A percentile compares a stretch with the other conserved stretches of the same genome.
Conservation (phyloP, 2,113 vertebrate genomes). For the Nothoprocta pentlandii region DNA sequence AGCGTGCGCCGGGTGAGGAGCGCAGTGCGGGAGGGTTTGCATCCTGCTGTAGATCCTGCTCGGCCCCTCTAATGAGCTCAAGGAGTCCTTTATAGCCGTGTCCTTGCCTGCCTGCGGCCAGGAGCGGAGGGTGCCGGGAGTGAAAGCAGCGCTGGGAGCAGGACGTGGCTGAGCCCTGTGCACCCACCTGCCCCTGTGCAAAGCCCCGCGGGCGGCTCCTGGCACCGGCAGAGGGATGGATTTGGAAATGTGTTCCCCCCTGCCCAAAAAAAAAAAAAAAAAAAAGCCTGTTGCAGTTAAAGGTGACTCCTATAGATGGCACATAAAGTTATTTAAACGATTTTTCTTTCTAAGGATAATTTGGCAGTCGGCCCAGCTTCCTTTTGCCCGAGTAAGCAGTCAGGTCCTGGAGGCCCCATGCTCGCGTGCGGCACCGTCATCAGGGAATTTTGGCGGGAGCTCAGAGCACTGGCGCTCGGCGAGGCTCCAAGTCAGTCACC, state of each 20-base stretch:
- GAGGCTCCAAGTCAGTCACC: not conserved
- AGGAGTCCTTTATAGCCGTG: not conserved
- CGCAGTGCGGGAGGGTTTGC: not conserved
- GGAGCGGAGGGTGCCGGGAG: not conserved
- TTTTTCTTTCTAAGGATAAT: not conserved
- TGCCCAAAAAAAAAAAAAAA: too few species aligned
- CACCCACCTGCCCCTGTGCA: not conserved
- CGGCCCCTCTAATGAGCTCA: constrained; percentile 38
- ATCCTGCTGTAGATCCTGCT: constrained; percentile 23
- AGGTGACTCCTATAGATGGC: not conserved
- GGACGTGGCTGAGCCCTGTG: not conserved
- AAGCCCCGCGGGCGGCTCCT: not conserved
- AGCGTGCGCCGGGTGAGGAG: not conserved
- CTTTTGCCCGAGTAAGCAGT: not conserved
- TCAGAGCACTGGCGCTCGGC: not conserved
- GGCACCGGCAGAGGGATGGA: not conserved
- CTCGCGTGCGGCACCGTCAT: not conserved
- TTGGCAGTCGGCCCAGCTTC: not conserved
- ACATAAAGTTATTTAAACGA: not conserved
- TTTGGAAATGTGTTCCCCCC: too few species aligned
- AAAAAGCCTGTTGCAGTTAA: not conserved
- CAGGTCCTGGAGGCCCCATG: not conserved
- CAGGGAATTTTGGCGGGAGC: not conserved
- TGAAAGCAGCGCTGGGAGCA: not conserved
- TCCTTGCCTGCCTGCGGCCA: not conserved